Base-by-base conservation (phyloP, 2,113 vertebrate genomes). In the Ploceus nigricollis region DNA sequence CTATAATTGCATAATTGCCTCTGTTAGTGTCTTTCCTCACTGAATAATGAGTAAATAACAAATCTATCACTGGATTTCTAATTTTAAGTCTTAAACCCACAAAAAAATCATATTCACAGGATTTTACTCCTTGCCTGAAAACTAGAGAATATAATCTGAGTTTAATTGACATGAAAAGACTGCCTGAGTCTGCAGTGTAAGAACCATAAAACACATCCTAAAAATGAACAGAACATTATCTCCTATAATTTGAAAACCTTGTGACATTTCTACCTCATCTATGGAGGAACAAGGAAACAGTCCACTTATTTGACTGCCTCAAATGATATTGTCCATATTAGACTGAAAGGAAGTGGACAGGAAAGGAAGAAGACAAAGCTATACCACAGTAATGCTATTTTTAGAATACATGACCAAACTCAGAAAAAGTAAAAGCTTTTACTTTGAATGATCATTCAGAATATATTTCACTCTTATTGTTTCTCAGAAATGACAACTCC, bases 21-120 rank as follows among this genome's bases (percentile, higher is more conserved):
- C 44, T 82, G 28, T 44, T 79, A 57, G n/a, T 69, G 60, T 33
- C 51, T 61, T 35, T 60, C 15, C 33, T 42, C 56, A 39, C 45
- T 85, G 40, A 95, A 79, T 57, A 93, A 76, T 25, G 39, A 87
- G 57, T n/a, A 94, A 89, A 78, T 72, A 92, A 79, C 47, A 80
- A 11, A 63, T 51, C 10, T 51, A 65, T 25, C 39, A 85, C 16
- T 45, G 15, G 23, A 80, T 82, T 95, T 91, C 45, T 53, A 85
- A 68, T 71, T 75, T 84, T 66, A 88, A 88, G 50, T 58, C 66
- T 84, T 75, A 65, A 90, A 89, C 6, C n/a, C 77, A 30, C 6
- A 51, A 69, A 60, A 61, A 61, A 44, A 47, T 7, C 2, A 57
- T 16, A 61, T 61, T 76, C 35, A 69, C 58, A 85, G 9, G n/a